Evolutionary conservation across 2,797 vertebrate species (phyloP), one percentile per base, ranked within the genome.

Genomic region (Otus scops): DNA sequence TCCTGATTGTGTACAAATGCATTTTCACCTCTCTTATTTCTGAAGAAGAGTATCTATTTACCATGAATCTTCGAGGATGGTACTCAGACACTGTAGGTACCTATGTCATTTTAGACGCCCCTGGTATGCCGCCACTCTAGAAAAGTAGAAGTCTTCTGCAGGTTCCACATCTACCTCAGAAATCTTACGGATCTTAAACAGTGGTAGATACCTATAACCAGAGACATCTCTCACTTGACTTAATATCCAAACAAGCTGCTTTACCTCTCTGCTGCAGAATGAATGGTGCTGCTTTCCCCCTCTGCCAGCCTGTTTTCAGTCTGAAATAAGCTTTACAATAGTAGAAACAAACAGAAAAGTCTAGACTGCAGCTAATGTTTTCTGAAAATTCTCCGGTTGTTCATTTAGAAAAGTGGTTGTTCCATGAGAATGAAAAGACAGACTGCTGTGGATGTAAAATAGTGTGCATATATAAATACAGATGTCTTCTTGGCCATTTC

Each of bases 401-500:
- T 89, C 80, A 87, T 87, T 89, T 93, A 87, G 80, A 85, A 85
- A 95, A 95, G 68, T 61, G 28, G 23, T 88, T 75, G 48, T 74
- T 83, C 64, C 60, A 57, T 23, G 71, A 83, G 64, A 85, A 85
- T 83, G 60, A 92, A 80, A 89, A 88, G 91, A 80, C 68, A 88
- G 89, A 50, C 77, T 88, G 89, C 71, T 80, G 34, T 71, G 57
- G 78, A 89, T 89, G 53, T 80, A 80, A 89, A 91, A 77, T 65
- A 87, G 34, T 12, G 26, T 85, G 71, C 78, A 60, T 70, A 74
- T 74, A 88, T 88, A 93, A 94, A 92, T 94, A 89, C 78, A 83
- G 85, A 94, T 93, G 85, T 93, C 81, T 77, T 92, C 74, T 71
- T 91, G 92, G 68, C 53, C 81, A 85, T 74, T 94, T 93, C 67